These are phyloP conservation scores for Ochropacha duplaris DNA, from an alignment of 2,888 invertebrate genomes.

Conservation along the genomic window DNA sequence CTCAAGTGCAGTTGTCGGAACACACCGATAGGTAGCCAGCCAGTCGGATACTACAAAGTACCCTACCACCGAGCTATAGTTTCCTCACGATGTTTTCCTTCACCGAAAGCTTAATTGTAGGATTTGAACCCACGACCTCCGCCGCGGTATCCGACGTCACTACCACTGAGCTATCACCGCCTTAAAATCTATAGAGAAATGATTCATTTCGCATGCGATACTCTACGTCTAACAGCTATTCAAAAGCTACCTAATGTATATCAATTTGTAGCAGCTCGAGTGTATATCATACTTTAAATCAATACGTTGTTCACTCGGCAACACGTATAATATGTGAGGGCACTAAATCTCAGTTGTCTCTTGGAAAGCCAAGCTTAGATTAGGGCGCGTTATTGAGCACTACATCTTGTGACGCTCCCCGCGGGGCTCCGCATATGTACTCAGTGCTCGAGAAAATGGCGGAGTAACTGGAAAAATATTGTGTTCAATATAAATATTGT, in stretches of 20 bases:
- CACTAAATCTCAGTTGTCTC: slow-evolving; percentile 60
- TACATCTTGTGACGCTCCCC: slow-evolving; percentile 54
- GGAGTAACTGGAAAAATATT: not conserved
- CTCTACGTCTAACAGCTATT: not conserved
- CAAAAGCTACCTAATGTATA: not conserved
- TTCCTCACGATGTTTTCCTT: too few species aligned
- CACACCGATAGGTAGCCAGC: too few species aligned
- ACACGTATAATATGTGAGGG: slow-evolving; percentile 48
- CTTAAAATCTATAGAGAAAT: too few species aligned
- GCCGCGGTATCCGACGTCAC: too few species aligned
- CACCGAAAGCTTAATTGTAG: too few species aligned
- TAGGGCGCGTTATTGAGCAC: slow-evolving; percentile 66
- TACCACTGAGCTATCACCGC: too few species aligned
- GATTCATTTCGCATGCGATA: not conserved
- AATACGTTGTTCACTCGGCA: slow-evolving; percentile 34
- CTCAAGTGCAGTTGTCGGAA: too few species aligned
- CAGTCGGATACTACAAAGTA: too few species aligned
- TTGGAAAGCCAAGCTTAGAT: slow-evolving; percentile 57
- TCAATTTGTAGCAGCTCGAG: slow-evolving; percentile 1
- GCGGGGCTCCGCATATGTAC: slow-evolving; percentile 19
- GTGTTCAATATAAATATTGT: not conserved
- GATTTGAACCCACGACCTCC: too few species aligned
- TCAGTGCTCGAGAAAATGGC: slow-evolving; percentile 4
- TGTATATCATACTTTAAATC: slow-evolving; percentile 38
- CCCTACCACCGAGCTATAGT: too few species aligned